Evolutionary conservation across 2,888 invertebrate genomes (phyloP).

Genomic region (Dorcus parallelipipedus): DNA sequence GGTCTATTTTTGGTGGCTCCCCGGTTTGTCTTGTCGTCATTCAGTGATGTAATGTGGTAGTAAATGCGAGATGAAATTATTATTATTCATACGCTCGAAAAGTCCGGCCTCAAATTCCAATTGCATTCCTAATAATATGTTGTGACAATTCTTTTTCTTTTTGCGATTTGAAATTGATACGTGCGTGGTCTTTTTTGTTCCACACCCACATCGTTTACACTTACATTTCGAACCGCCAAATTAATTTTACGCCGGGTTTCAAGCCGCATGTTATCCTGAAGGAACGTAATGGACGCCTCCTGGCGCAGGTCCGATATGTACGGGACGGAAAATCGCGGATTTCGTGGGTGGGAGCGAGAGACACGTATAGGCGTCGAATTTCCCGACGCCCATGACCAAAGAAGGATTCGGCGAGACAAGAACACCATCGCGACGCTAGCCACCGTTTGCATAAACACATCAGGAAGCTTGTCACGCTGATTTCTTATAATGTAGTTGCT

Average conservation of each 20-base stretch:
- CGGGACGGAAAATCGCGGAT: slow-evolving; percentile 31
- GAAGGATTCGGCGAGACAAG: slow-evolving; percentile 59
- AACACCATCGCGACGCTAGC: background rate
- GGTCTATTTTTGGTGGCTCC: slow-evolving; percentile 43
- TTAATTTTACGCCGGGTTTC: no score
- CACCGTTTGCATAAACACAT: slow-evolving; percentile 14
- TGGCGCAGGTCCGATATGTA: slow-evolving; percentile 31
- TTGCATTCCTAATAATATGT: slow-evolving; percentile 1
- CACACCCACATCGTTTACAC: no score
- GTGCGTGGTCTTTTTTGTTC: no score
- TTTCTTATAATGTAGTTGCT: no score
- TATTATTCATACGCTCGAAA: background rate
- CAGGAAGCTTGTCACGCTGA: background rate
- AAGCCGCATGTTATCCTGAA: no score
- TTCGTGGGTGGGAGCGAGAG: slow-evolving; percentile 38
- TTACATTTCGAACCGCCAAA: no score
- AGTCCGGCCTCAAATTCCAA: no score
- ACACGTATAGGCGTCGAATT: slow-evolving; percentile 54
- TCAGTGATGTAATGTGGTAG: slow-evolving; percentile 37
- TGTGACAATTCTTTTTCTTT: no score
- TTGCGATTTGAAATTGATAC: no score
- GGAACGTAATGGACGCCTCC: background rate
- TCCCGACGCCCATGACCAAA: slow-evolving; percentile 69
- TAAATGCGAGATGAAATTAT: slow-evolving; percentile 2
- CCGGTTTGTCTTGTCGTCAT: slow-evolving; percentile 24